Evolutionary conservation across 1,140 invertebrate species (phyloP).

Genomic region (Subanguina moxae): DNA sequence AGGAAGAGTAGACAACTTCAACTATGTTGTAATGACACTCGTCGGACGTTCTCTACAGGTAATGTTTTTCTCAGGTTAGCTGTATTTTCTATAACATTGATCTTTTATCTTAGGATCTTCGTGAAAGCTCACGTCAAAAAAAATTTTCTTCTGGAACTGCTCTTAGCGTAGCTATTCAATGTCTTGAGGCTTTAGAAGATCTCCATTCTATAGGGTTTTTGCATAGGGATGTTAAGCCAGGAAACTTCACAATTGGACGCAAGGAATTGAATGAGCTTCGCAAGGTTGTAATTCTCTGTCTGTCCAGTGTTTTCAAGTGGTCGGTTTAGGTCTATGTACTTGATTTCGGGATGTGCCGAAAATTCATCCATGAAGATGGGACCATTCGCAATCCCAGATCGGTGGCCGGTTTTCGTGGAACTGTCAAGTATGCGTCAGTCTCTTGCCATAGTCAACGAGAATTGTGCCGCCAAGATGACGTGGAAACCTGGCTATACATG

Average conservation of each 20-base stretch:
- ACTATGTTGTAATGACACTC: conserved; percentile 53
- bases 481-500: conserved; percentile 9
- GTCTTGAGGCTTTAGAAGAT: conserved; percentile 46
- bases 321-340: conserved; percentile 43
- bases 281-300: conserved; percentile 31
- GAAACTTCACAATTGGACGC: conserved; percentile 50
- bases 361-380: conserved; percentile 54
- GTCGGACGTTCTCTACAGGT: conserved; percentile 54
- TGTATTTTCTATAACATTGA: no score
- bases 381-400: conserved; percentile 45
- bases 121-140: conserved; percentile 4
- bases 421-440: conserved; percentile 7
- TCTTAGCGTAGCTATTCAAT: conserved; percentile 44
- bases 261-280: conserved; percentile 44
- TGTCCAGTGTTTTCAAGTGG: neutral
- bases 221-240: conserved; percentile 51
- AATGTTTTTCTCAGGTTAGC: no score
- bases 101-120: conserved; percentile 19
- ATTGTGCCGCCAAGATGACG: neutral
- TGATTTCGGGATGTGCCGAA: conserved; percentile 55
- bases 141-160: conserved; percentile 43
- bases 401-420: conserved; percentile 36
- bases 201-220: conserved; percentile 47
- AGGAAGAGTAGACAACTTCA: conserved; percentile 49
- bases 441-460: neutral